Percentiles rank a stretch among this genome's conserved stretches.
These are phyloP conservation scores for Anser brachyrhynchus DNA, from an alignment of 2,113 vertebrate species.

Conservation along the genomic window DNA sequence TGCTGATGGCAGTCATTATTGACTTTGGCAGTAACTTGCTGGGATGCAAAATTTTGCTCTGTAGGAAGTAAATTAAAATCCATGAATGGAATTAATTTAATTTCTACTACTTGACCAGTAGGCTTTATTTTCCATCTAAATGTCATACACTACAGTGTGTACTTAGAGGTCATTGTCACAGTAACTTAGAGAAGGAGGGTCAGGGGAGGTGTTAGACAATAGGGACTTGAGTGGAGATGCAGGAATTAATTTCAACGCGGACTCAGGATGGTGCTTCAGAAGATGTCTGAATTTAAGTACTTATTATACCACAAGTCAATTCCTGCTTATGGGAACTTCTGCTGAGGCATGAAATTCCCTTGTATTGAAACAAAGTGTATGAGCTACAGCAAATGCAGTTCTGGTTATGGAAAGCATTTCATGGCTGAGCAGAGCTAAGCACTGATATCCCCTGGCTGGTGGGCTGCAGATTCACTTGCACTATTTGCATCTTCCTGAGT, in stretches of 20 bases:
- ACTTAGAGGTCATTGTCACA: not conserved
- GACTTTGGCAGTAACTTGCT: not conserved
- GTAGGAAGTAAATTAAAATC: constrained; percentile 54
- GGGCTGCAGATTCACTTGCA: fast-evolving
- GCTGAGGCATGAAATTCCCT: not conserved
- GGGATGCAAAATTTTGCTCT: not conserved
- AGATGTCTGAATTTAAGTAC: not conserved
- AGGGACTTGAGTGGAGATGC: not conserved
- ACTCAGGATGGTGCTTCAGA: not conserved
- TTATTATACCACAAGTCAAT: not conserved
- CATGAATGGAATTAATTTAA: constrained; percentile 3
- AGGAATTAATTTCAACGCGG: not conserved
- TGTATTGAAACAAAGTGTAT: not conserved
- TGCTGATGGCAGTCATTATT: not conserved
- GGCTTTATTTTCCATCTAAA: not conserved
- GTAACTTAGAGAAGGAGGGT: not conserved
- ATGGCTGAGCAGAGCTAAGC: not conserved
- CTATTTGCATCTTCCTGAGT: not conserved
- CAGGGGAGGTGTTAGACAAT: not conserved
- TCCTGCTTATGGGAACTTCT: not conserved
- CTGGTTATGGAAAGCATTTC: not conserved
- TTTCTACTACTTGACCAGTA: constrained; percentile 11
- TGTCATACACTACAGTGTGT: not conserved
- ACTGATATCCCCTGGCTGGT: not conserved
- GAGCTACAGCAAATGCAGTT: not conserved